Base-by-base conservation (phyloP, 2,888 invertebrate species). In the Erpobdella octoculata region DNA sequence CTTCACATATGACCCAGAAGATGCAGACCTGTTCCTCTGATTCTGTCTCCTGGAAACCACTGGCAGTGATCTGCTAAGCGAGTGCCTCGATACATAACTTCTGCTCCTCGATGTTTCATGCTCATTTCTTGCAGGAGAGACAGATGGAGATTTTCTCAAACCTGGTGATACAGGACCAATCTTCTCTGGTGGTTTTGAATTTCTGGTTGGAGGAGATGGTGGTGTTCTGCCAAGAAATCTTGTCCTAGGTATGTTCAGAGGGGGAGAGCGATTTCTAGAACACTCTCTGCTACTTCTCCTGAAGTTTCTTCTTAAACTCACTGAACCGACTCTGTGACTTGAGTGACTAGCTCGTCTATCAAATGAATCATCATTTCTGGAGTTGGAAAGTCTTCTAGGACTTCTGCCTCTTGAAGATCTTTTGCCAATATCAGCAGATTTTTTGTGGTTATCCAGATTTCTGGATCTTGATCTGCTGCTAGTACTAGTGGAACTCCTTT, bases 141-240 rank as follows among this genome's bases (percentile, higher is more conserved):
- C 31, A 18, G 21, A n/a, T 18, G 38, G 31, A 28, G 67, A 67
- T 9, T 53, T 53, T n/a, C n/a, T n/a, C n/a, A n/a, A n/a, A n/a
- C n/a, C n/a, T n/a, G n/a, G n/a, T n/a, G n/a, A n/a, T n/a, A 58
- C n/a, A 15, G 41, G 41, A 25, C 28, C 46, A 9, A n/a, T n/a
- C 6, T 25, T 28, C 46, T 46, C 46, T 6, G 31, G 46, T 3
- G 67, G 25, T 25, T 67, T 3, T 12, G 33, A 21, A 33, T 48
- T 69, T n/a, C 58, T 69, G 4, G 21, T 31, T 33, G 69, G 69
- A 2, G 69, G 67, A 12, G 67, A 53, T 31, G 69, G 69, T 4
- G 69, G 69, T 8, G 69, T 69, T 9, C 69, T 21, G 25, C 69
- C 69, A 18, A 69, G n/a, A 28, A 69, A 21, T 8, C 69, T 38